Evolutionary conservation across 2,888 invertebrate genomes (phyloP).

Genomic region (Tetramorium bicarinatum): DNA sequence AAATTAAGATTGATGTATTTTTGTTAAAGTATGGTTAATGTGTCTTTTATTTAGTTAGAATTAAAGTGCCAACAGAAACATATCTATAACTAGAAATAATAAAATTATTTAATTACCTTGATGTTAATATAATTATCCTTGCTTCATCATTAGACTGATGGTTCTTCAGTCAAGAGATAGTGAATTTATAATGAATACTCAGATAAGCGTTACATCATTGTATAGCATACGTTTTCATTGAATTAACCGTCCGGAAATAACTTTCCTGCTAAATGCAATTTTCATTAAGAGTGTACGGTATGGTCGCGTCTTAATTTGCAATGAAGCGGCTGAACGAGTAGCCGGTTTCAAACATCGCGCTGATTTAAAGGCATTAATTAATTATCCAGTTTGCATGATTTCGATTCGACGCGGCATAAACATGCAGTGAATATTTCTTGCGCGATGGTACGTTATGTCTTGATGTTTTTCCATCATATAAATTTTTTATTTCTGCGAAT

Average conservation of each 20-base stretch:
- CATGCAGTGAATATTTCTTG: slow-evolving; percentile 60
- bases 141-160: not conserved
- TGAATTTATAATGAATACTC: not conserved
- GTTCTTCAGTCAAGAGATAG: not conserved
- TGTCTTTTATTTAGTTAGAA: not conserved
- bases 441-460: slow-evolving; percentile 28
- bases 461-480: slow-evolving; percentile 52
- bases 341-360: slow-evolving; percentile 74
- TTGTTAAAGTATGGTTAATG: not conserved
- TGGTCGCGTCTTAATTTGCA: slow-evolving; percentile 54
- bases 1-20: not conserved
- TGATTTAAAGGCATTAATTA: slow-evolving; percentile 78
- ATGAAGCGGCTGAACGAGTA: slow-evolving; percentile 48
- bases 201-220: not conserved
- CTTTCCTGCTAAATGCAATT: slow-evolving; percentile 20
- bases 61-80: not conserved
- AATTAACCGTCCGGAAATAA: slow-evolving; percentile 20
- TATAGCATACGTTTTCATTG: not conserved
- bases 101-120: not conserved
- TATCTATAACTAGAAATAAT: not conserved
- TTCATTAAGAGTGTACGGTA: slow-evolving; percentile 6
- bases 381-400: slow-evolving; percentile 78
- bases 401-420: slow-evolving; percentile 71
- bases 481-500: not conserved
- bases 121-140: not conserved